Base-by-base conservation (phyloP, 2,888 invertebrate species). In the Sesia apiformis region DNA sequence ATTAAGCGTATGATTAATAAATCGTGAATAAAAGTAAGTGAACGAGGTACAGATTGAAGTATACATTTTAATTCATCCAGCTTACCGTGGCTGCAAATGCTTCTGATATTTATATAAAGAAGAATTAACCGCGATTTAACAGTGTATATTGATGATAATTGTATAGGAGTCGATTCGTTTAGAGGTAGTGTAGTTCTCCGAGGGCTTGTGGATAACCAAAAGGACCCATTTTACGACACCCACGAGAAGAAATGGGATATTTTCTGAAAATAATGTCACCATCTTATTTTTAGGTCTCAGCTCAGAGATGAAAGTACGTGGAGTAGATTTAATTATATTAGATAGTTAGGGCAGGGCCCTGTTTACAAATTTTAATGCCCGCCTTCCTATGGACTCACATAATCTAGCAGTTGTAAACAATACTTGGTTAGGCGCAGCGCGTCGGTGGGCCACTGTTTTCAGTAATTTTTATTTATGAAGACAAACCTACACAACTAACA, bases 311-410 rank as follows among this genome's bases (percentile, higher is more conserved):
- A 84, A 91, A 60, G 86, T 89, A 60, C 91, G 93, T 69, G 92
- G 93, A 65, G 96, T 97, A 55, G 98, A 99, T 88, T 91, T 99
- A 66, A 92, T 98, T 56, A 93, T 99, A 43, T 91, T 99, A 67
- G 98, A 98, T 91, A 98, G 99, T 63, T 98, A 98, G 98, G 98
- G 98, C 4, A 92, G 98, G 70, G 95, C 98, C 4, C 91, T 98
- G 39, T 98, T 98, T 84, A 98, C 98, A 54, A 99, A 99, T 90
- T 91, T 98, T 55, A 91, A 96, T 78, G 97, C 98, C 2, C 91
- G 93, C 61, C 95, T 98, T 80, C 94, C 93, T 56, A 97, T 98
- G 76, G 98, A 98, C 76, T 94, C 95, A 64, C 90, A 98, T 38
- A 98, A 98, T 84, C 78, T 97, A 69, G 98, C 98, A 38, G 98